Evolutionary conservation across 2,888 invertebrate species (phyloP).

Genomic region (Anticlea derivata): DNA sequence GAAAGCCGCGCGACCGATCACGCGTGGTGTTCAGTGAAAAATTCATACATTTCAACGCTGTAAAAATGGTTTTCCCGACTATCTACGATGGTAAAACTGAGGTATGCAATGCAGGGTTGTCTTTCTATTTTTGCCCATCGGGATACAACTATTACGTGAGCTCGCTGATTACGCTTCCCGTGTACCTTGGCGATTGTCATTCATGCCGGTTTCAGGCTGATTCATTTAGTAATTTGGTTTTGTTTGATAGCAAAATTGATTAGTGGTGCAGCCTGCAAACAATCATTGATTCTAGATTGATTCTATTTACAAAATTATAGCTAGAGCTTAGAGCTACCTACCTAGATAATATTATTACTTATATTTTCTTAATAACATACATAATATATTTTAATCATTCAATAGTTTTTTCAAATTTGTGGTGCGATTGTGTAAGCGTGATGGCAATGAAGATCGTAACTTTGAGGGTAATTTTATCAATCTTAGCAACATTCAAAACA

Average conservation of each 20-base stretch:
- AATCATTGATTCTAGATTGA: not conserved
- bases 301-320: not conserved
- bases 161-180: slow-evolving; percentile 42
- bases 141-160: slow-evolving; percentile 52
- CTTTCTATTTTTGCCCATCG: slow-evolving; percentile 52
- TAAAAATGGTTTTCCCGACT: slow-evolving; percentile 76
- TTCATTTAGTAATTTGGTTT: slow-evolving; percentile 14
- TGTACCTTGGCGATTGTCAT: slow-evolving; percentile 50
- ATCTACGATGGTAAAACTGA: slow-evolving; percentile 69
- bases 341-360: too few species aligned
- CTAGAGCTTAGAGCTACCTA: too few species aligned
- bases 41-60: slow-evolving; percentile 49
- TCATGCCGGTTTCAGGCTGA: slow-evolving; percentile 45
- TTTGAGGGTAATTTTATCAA: too few species aligned
- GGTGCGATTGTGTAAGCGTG: too few species aligned
- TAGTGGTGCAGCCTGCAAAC: not conserved
- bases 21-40: slow-evolving; percentile 56
- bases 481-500: too few species aligned
- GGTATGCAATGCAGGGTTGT: slow-evolving; percentile 49
- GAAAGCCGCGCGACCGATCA: slow-evolving; percentile 64
- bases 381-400: too few species aligned
- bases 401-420: too few species aligned
- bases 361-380: too few species aligned
- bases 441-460: too few species aligned
- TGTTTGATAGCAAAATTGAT: not conserved